phyloP scores from a whole-genome alignment of 2,888 invertebrate genomes.

The Penaeus monodon region DNA sequence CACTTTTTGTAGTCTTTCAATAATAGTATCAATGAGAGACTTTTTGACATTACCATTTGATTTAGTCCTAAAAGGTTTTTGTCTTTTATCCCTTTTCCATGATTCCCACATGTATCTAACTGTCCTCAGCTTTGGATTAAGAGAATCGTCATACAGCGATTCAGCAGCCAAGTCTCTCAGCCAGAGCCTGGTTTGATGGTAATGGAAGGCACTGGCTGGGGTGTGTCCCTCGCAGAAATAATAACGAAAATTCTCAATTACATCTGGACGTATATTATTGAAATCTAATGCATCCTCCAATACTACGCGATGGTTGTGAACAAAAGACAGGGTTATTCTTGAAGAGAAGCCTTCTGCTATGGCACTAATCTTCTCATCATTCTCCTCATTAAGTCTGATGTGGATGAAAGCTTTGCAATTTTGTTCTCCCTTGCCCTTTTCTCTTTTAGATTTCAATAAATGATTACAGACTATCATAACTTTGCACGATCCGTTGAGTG shows the following conservation, averaged over 20 bases:
- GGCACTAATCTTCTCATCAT: background rate
- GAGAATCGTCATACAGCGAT: background rate
- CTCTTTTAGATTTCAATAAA: background rate
- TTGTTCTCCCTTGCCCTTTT: background rate
- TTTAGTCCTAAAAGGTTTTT: background rate
- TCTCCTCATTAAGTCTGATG: conserved; percentile 7
- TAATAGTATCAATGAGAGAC: background rate
- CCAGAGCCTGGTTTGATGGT: conserved; percentile 12
- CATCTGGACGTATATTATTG: background rate
- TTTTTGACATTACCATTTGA: background rate
- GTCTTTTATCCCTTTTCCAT: background rate
- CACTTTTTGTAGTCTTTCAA: conserved; percentile 6
- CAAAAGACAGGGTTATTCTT: background rate
- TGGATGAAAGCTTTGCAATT: conserved; percentile 12
- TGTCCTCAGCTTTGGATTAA: conserved; percentile 7
- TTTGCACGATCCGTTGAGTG: background rate
- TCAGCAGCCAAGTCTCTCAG: conserved; percentile 16
- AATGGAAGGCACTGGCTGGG: background rate
- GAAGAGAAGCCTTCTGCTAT: conserved; percentile 11
- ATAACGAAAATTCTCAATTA: background rate
- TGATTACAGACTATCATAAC: background rate
- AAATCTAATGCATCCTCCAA: conserved; percentile 1
- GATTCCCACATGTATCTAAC: conserved; percentile 7
- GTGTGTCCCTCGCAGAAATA: conserved; percentile 7
- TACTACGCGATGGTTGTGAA: conserved; percentile 5